Evolutionary conservation across 2,888 invertebrate genomes (phyloP), one percentile per base, ranked within the genome.

Genomic region (Himalopsyche kuldschensis): DNA sequence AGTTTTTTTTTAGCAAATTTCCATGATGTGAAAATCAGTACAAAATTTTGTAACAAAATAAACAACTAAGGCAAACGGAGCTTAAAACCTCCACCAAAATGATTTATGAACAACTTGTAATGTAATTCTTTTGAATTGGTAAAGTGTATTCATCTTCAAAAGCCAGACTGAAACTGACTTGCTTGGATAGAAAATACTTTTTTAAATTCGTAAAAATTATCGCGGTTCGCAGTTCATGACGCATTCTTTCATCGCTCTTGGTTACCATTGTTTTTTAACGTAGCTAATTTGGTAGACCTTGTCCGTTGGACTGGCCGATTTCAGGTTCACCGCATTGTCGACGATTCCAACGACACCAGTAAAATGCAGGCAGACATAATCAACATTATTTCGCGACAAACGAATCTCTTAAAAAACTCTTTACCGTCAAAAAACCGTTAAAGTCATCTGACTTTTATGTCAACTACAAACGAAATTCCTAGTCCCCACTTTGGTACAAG

Each of bases 271-370:
- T 80, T 79, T 32, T 30, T 1, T 31, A 46, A 31, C 20, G 79
- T 41, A 63, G n/a, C 46, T 80, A 83, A 83, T 83, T 83, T 47
- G 78, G 78, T 78, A 79, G 83, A 81, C 81, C 77, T 81, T 81
- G 81, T 78, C 31, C 78, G 35, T 32, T 30, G 80, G 80, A 55
- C 63, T 24, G 78, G 27, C 63, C 63, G 17, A 31, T 76, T 76
- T 48, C 75, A 20, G 79, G 83, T 83, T 83, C 83, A 81, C 76
- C 48, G 83, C 55, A 55, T 77, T 81, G 24, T 27, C 69, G 69
- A 69, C n/a, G 41, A 15, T n/a, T 11, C 35, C 78, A 81, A 81
- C 78, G 81, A 81, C 81, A 77, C 63, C 24, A 81, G 48, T 76
- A 81, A 81, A 75, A 75, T 81, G 77, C 75, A 76, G 24, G 3